These are phyloP conservation scores for Ptychobarbus kaznakovi DNA, from an alignment of 2,797 vertebrate species.

Conservation along the genomic window DNA sequence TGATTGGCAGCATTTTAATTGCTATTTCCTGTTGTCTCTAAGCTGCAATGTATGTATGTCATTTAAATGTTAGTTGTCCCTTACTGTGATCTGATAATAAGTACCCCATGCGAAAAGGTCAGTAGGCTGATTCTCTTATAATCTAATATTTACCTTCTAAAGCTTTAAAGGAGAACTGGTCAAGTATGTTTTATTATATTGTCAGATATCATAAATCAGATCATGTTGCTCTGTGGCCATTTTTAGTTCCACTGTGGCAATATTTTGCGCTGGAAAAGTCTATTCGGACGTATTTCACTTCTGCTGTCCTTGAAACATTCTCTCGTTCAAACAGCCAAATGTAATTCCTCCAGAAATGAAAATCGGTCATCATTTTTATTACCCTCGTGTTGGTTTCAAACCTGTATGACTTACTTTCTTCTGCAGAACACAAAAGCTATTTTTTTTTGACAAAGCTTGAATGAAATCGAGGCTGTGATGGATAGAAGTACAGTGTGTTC, in stretches of 20 bases:
- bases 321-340: background rate
- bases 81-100: constrained; percentile 61
- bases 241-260: background rate
- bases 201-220: background rate
- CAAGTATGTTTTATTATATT: background rate
- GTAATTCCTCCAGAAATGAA: background rate
- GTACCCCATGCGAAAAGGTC: constrained; percentile 67
- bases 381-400: background rate
- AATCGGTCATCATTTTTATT: background rate
- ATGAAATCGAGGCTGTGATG: no score
- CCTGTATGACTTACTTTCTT: background rate
- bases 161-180: background rate
- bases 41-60: constrained; percentile 45
- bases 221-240: background rate
- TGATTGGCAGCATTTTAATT: constrained; percentile 56
- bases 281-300: background rate
- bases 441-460: background rate
- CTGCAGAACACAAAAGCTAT: background rate
- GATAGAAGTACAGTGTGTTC: no score
- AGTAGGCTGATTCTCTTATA: constrained; percentile 53
- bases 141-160: background rate
- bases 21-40: constrained; percentile 30
- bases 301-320: background rate
- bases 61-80: constrained; percentile 52
- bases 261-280: background rate